These are phyloP conservation scores for Mythimna albipuncta DNA, from an alignment of 2,888 invertebrate species.

Conservation along the genomic window DNA sequence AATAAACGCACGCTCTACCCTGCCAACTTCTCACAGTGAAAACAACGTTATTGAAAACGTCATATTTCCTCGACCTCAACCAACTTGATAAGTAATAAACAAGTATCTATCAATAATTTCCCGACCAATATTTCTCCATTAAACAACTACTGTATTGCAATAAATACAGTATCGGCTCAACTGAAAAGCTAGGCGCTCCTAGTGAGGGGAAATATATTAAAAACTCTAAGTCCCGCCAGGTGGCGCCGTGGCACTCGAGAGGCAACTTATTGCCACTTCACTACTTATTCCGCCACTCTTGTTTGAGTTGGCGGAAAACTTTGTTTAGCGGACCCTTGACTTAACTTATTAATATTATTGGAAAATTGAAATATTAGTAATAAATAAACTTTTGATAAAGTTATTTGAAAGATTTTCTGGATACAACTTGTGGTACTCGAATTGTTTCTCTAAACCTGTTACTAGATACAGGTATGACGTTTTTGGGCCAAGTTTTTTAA, in stretches of 20 bases:
- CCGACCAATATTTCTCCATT: conserved; percentile 29
- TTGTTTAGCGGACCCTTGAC: conserved; percentile 40
- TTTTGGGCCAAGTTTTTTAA: too few relatives aligned
- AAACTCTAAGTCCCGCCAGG: conserved; percentile 51
- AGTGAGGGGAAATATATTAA: conserved; percentile 60
- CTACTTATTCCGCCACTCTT: conserved; percentile 53
- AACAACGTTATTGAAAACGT: background rate
- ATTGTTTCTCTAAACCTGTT: background rate
- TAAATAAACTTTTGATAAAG: conserved; percentile 33
- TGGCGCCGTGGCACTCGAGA: conserved; percentile 35
- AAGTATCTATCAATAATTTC: background rate
- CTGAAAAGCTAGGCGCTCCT: conserved; percentile 29
- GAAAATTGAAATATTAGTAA: conserved; percentile 20
- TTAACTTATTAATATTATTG: conserved; percentile 40
- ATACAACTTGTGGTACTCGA: background rate
- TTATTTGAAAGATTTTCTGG: background rate
- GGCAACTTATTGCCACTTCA: conserved; percentile 63
- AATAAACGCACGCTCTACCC: too few relatives aligned
- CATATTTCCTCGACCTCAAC: background rate
- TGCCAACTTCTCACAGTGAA: too few relatives aligned
- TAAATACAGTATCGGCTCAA: conserved; percentile 50
- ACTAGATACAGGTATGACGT: background rate
- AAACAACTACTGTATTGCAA: conserved; percentile 42
- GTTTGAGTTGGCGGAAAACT: conserved; percentile 59
- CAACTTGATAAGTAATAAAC: conserved; percentile 11